phyloP scores from a whole-genome alignment of 2,113 vertebrate genomes.

The Tupaia tana region DNA sequence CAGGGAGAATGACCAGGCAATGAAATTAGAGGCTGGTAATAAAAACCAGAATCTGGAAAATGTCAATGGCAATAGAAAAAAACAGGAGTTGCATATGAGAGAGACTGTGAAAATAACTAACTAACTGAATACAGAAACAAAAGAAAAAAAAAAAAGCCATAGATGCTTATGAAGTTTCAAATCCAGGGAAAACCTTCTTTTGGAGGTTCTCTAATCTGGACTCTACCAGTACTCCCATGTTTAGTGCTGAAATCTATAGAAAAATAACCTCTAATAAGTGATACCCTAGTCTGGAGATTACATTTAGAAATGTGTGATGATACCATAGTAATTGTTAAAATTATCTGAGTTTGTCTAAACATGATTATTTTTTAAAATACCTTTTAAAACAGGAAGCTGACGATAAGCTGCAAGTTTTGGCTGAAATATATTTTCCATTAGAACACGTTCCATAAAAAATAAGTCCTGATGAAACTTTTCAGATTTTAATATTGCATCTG shows the following conservation, averaged over 20 bases:
- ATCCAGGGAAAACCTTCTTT: background rate
- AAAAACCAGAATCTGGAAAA: background rate
- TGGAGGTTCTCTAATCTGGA: background rate
- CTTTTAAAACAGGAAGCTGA: slow-evolving; percentile 89
- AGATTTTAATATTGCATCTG: slow-evolving; percentile 86
- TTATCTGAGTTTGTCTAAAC: background rate
- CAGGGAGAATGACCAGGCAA: background rate
- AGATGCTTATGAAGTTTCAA: background rate
- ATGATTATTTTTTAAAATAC: slow-evolving; percentile 81
- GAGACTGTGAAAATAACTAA: background rate
- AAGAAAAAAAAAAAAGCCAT: background rate
- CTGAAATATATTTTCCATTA: slow-evolving; percentile 92
- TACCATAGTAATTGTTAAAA: background rate
- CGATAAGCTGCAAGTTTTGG: slow-evolving; percentile 91
- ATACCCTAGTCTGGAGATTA: background rate
- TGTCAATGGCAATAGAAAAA: background rate
- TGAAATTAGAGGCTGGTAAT: background rate
- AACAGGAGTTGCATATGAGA: background rate
- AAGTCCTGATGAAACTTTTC: slow-evolving; percentile 89
- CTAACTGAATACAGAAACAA: background rate
- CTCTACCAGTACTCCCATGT: background rate
- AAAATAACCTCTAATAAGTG: background rate
- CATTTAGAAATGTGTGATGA: slow-evolving; percentile 10
- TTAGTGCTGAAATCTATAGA: background rate
- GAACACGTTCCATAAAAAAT: slow-evolving; percentile 91